phyloP scores from a whole-genome alignment of 2,888 invertebrate genomes.

The Colletes collaris region DNA sequence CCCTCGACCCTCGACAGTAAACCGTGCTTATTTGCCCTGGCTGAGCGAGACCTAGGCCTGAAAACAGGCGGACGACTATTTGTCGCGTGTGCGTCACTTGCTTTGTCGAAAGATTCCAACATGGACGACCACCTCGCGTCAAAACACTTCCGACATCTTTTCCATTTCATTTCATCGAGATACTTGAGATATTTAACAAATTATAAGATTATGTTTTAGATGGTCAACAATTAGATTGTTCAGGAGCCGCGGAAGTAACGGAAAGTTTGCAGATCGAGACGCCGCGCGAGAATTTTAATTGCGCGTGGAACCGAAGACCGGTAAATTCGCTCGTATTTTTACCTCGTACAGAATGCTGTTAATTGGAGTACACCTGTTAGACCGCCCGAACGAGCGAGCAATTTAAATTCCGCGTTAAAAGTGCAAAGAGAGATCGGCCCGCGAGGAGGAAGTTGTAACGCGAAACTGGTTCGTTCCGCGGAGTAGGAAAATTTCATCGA shows the following conservation, averaged over 20 bases:
- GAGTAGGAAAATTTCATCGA: too few species aligned
- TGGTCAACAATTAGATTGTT: too few species aligned
- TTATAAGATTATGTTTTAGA: too few species aligned
- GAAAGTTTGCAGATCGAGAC: conserved; percentile 21
- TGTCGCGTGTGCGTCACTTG: conserved; percentile 58
- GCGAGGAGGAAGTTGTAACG: neutral
- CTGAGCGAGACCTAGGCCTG: conserved; percentile 47
- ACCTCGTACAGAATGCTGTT: conserved; percentile 9
- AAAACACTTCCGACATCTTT: neutral
- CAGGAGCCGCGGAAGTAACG: neutral
- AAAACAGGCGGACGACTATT: conserved; percentile 63
- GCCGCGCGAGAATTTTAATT: conserved; percentile 28
- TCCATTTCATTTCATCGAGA: too few species aligned
- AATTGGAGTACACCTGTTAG: conserved; percentile 42
- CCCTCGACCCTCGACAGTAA: conserved; percentile 75
- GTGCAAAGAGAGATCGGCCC: neutral
- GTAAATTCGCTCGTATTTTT: conserved; percentile 4
- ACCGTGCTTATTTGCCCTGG: conserved; percentile 77
- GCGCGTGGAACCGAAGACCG: neutral
- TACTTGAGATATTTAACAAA: too few species aligned
- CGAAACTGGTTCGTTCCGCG: conserved; percentile 15
- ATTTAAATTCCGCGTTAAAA: conserved; percentile 35
- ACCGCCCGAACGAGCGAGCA: neutral
- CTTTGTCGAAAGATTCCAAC: too few species aligned
- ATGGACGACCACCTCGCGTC: neutral